Evolutionary conservation across 23 tunicate genomes (phyloP).

Genomic region (Diplosoma virens): DNA sequence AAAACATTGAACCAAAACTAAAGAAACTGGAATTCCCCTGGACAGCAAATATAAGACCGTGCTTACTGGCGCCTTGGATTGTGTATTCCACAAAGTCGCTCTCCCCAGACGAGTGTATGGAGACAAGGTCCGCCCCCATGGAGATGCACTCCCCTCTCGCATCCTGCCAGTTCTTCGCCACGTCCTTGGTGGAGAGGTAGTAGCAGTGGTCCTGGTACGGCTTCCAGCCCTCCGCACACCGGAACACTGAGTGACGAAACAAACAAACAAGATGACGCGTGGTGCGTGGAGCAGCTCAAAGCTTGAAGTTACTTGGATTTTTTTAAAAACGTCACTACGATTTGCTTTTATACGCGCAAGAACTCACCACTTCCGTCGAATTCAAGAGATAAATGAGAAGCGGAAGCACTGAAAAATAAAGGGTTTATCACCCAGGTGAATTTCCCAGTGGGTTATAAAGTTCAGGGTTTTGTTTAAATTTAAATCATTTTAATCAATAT

Average conservation of each 20-base stretch:
- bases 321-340: background rate
- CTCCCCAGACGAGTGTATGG: slow-evolving; percentile 59
- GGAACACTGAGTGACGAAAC: slow-evolving; percentile 51
- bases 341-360: background rate
- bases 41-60: no score
- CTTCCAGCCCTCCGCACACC: slow-evolving; percentile 75
- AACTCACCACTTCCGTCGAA: slow-evolving; percentile 68
- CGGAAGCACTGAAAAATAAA: slow-evolving; percentile 26
- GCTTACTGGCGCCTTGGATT: slow-evolving; percentile 46
- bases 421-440: no score
- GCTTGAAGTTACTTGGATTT: background rate
- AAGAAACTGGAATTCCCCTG: no score
- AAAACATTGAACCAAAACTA: no score
- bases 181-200: slow-evolving; percentile 49
- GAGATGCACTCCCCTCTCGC: slow-evolving; percentile 59
- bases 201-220: slow-evolving; percentile 91
- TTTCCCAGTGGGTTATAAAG: no score
- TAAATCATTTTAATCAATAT: no score
- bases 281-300: background rate
- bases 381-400: slow-evolving; percentile 42
- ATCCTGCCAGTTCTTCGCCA: slow-evolving; percentile 69
- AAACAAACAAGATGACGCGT: background rate
- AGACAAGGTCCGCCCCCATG: slow-evolving; percentile 72
- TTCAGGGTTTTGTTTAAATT: no score
- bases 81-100: slow-evolving; percentile 50